These are phyloP conservation scores for Pelvicachromis taeniatus DNA, from an alignment of 2,113 vertebrate species.

Conservation along the genomic window DNA sequence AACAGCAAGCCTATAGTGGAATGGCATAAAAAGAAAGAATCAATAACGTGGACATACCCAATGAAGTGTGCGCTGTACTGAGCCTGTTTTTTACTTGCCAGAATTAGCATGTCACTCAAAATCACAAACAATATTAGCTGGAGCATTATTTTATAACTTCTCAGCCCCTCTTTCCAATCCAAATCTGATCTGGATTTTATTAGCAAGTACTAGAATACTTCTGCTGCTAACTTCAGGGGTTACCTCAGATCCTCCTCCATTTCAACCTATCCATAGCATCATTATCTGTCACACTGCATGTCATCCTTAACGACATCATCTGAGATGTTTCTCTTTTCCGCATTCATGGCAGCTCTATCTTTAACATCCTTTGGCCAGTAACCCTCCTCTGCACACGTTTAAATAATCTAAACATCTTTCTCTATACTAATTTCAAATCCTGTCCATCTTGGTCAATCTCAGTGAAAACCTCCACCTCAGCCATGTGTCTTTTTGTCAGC, in stretches of 20 bases:
- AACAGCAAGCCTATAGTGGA: background rate
- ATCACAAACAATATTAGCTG: background rate
- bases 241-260: background rate
- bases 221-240: background rate
- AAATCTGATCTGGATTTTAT: background rate
- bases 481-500: background rate
- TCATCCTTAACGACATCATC: background rate
- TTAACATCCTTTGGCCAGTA: background rate
- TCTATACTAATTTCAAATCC: background rate
- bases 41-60: background rate
- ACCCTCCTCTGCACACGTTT: background rate
- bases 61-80: background rate
- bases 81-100: background rate
- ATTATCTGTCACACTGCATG: background rate
- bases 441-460: background rate
- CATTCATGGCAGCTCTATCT: background rate
- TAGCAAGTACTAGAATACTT: background rate
- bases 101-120: too few species aligned
- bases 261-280: background rate
- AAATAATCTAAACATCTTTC: background rate
- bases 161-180: background rate
- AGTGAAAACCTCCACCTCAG: background rate
- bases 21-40: background rate
- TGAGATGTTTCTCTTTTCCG: background rate
- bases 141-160: background rate